Conservation (phyloP, 1,140 invertebrate genomes). For the Achatina immaculata region DNA sequence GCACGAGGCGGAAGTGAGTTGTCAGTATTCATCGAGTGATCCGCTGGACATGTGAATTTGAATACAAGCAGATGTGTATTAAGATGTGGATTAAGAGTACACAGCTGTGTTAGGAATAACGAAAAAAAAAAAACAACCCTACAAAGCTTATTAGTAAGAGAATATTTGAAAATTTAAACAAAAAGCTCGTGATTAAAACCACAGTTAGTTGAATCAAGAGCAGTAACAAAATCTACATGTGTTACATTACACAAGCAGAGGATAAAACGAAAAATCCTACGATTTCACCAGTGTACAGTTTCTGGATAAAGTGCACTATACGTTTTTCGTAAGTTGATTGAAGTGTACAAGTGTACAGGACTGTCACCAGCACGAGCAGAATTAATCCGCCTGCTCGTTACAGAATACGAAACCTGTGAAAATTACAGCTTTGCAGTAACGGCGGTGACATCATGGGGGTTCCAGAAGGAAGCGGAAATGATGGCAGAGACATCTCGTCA, state of each 20-base stretch:
- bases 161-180: too few relatives aligned
- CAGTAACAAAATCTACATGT: too few relatives aligned
- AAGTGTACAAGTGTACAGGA: neutral
- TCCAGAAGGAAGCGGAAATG: neutral
- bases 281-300: neutral
- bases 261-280: neutral
- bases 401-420: neutral
- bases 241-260: neutral
- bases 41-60: too few relatives aligned
- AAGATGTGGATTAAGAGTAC: too few relatives aligned
- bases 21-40: too few relatives aligned
- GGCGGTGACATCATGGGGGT: neutral
- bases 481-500: conserved; percentile 13
- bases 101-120: too few relatives aligned
- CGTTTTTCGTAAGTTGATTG: neutral
- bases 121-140: too few relatives aligned
- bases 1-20: too few relatives aligned
- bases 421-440: neutral
- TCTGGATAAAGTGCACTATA: neutral
- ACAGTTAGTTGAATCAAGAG: too few relatives aligned
- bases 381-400: neutral
- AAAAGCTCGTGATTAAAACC: too few relatives aligned
- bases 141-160: too few relatives aligned
- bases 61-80: too few relatives aligned
- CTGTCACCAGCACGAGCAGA: neutral